Evolutionary conservation across 1,140 invertebrate genomes (phyloP).

Genomic region (Steinernema khuongi): DNA sequence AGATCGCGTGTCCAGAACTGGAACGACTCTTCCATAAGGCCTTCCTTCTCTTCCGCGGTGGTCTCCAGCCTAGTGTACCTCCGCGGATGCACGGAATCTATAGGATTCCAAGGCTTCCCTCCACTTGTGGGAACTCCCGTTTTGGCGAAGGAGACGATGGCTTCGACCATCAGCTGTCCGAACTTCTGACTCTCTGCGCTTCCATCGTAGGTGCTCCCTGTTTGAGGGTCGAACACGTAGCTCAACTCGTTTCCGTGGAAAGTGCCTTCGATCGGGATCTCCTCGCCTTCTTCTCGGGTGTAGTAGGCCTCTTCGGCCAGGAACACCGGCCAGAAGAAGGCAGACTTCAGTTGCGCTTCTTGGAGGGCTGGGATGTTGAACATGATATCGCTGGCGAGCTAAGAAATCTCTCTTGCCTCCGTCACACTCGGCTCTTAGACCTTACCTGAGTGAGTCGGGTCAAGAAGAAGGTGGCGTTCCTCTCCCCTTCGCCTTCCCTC

Average conservation of each 20-base stretch:
- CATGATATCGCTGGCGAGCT: neutral
- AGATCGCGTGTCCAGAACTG: neutral
- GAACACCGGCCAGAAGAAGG: neutral
- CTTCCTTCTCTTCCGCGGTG: neutral
- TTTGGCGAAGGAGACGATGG: neutral
- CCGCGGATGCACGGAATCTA: neutral
- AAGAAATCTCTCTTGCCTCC: too few species aligned
- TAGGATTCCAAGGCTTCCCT: neutral
- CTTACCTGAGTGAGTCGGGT: neutral
- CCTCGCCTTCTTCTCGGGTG: neutral
- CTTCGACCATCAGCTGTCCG: neutral
- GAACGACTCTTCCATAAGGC: neutral
- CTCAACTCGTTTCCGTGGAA: neutral
- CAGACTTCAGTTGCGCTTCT: neutral
- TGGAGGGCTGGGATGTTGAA: neutral
- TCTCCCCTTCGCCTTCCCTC: neutral
- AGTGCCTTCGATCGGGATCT: neutral
- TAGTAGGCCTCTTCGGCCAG: neutral
- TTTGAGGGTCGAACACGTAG: neutral
- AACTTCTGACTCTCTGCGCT: neutral
- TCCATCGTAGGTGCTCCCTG: neutral
- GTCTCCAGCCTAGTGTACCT: neutral
- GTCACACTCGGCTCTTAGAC: too few species aligned
- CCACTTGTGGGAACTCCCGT: neutral
- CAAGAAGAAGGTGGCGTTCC: neutral